A percentile compares a stretch with the other conserved stretches of the same genome.
These are phyloP conservation scores for Macroglossus sobrinus DNA, from an alignment of 2,113 vertebrate species.

Conservation along the genomic window DNA sequence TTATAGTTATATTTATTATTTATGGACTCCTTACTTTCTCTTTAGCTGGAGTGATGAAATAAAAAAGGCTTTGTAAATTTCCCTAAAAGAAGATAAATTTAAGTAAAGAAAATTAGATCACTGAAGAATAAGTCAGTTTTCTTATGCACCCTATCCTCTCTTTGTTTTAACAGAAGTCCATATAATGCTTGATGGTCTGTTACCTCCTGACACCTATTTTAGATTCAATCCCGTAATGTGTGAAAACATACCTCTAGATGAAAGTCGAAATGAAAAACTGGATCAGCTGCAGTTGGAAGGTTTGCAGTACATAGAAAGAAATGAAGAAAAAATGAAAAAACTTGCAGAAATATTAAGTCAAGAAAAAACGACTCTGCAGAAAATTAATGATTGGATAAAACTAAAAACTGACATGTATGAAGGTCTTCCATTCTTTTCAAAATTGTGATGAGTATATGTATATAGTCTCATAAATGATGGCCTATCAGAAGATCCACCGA, in stretches of 20 bases:
- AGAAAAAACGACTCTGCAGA: constrained; percentile 90
- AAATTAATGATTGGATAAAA: constrained; percentile 88
- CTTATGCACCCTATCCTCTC: background rate
- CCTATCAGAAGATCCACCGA: constrained; percentile 41
- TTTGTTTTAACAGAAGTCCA: constrained; percentile 90
- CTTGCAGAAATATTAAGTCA: constrained; percentile 87
- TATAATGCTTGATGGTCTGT: constrained; percentile 92
- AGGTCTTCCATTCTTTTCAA: constrained; percentile 85
- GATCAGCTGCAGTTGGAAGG: constrained; percentile 90
- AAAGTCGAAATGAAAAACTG: constrained; percentile 94
- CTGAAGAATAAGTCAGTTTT: constrained; percentile 16
- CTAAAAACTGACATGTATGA: constrained; percentile 91
- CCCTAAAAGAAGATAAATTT: constrained; percentile 18
- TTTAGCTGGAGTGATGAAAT: constrained; percentile 20
- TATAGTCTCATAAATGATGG: constrained; percentile 50
- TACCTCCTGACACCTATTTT: constrained; percentile 93
- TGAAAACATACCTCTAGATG: constrained; percentile 94
- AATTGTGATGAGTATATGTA: constrained; percentile 80
- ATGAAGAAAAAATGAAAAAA: constrained; percentile 93
- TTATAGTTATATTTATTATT: background rate
- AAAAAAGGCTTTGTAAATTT: constrained; percentile 16
- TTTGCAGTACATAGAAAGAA: constrained; percentile 90
- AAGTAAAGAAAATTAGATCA: background rate
- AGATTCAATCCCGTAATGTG: constrained; percentile 96
- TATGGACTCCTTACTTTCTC: background rate